These are phyloP conservation scores for Prunella fulvescens DNA, from an alignment of 2,113 vertebrate genomes.

Conservation along the genomic window DNA sequence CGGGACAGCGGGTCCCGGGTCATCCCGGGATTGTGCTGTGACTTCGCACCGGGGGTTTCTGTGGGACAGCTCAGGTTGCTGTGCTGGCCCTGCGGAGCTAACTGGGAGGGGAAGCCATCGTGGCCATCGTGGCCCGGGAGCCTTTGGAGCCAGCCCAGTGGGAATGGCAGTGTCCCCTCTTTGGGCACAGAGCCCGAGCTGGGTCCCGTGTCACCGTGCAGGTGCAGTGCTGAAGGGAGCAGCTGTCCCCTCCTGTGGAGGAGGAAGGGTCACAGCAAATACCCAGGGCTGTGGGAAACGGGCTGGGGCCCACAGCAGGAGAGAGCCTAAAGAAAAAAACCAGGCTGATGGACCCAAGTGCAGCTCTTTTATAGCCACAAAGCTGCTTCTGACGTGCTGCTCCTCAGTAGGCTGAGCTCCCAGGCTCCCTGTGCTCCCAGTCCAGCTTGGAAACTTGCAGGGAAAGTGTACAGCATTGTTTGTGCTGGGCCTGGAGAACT, in stretches of 20 bases:
- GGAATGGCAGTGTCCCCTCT: background rate
- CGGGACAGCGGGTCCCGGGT: background rate
- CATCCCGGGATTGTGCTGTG: background rate
- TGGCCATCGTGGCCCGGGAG: accelerated
- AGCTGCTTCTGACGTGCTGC: background rate
- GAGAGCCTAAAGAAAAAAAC: background rate
- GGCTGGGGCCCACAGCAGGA: background rate
- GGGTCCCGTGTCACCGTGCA: background rate
- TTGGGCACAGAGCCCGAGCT: background rate
- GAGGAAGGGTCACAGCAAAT: background rate
- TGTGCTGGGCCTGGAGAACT: background rate
- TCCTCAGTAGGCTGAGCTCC: background rate
- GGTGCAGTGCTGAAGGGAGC: background rate
- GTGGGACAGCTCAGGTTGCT: background rate
- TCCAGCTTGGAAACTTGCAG: background rate
- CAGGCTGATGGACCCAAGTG: background rate
- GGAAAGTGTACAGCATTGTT: background rate
- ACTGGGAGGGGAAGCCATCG: accelerated
- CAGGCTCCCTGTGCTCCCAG: background rate
- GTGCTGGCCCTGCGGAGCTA: background rate
- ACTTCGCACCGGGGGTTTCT: background rate
- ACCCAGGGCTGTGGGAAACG: accelerated
- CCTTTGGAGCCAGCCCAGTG: background rate
- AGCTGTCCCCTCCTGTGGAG: background rate
- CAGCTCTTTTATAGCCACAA: background rate